Evolutionary conservation across 2,797 vertebrate genomes (phyloP).

Genomic region (Melanotaenia pygmaea): DNA sequence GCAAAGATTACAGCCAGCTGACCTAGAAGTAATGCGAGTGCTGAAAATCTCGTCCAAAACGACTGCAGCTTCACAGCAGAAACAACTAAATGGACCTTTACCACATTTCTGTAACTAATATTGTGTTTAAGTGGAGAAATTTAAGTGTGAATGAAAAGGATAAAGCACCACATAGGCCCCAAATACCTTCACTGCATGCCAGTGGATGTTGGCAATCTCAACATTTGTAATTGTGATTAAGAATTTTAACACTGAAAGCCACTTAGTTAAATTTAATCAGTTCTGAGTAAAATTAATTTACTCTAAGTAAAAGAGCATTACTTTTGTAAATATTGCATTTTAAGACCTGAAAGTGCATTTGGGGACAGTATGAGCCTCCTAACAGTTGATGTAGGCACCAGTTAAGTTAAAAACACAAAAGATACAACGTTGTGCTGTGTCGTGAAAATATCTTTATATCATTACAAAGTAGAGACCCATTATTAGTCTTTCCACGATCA

Average conservation of each 20-base stretch:
- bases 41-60: conserved; percentile 35
- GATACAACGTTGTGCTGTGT: neutral
- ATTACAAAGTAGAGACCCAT: neutral
- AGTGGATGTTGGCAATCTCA: neutral
- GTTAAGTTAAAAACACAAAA: neutral
- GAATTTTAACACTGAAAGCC: neutral
- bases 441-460: neutral
- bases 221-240: neutral
- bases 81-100: conserved; percentile 13
- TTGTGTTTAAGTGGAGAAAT: conserved; percentile 11
- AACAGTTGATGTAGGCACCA: conserved; percentile 1
- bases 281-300: neutral
- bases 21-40: conserved; percentile 58
- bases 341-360: neutral
- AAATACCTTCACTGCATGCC: neutral
- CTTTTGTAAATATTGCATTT: neutral
- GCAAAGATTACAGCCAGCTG: conserved; percentile 54
- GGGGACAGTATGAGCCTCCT: neutral
- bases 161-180: neutral
- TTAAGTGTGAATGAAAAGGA: conserved; percentile 19
- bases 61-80: conserved; percentile 22
- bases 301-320: neutral
- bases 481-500: conserved; percentile 12
- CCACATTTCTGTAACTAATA: conserved; percentile 41
- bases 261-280: neutral